Evolutionary conservation across 2,797 vertebrate genomes (phyloP).

Genomic region (Poeciliopsis infans): DNA sequence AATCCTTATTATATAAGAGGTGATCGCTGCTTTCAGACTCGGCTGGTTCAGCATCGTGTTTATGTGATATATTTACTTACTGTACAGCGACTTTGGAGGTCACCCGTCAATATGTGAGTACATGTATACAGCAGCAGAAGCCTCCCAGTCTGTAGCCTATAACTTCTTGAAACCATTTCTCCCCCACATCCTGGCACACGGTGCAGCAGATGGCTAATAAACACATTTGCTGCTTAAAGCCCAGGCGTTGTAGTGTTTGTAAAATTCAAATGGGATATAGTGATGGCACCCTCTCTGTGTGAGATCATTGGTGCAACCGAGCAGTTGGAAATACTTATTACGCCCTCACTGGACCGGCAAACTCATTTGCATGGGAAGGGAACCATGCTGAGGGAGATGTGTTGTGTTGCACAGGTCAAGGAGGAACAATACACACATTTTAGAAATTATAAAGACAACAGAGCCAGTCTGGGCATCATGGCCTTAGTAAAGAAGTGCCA

Average conservation of each 20-base stretch:
- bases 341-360: constrained; percentile 53
- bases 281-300: constrained; percentile 63
- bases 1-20: constrained; percentile 50
- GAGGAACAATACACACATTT: constrained; percentile 69
- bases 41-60: constrained; percentile 14
- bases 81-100: constrained; percentile 43
- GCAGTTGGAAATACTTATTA: constrained; percentile 62
- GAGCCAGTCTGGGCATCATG: constrained; percentile 38
- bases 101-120: constrained; percentile 55
- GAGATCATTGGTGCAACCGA: constrained; percentile 67
- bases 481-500: not conserved
- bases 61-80: constrained; percentile 19
- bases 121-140: constrained; percentile 49
- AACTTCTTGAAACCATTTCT: constrained; percentile 56
- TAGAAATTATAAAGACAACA: constrained; percentile 75
- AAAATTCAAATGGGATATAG: constrained; percentile 76
- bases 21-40: constrained; percentile 35
- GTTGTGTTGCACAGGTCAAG: constrained; percentile 68
- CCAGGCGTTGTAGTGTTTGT: constrained; percentile 63
- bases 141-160: constrained; percentile 63
- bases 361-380: constrained; percentile 59
- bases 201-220: constrained; percentile 77
- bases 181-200: constrained; percentile 47
- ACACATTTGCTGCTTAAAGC: constrained; percentile 74
- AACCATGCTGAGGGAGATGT: constrained; percentile 62